Evolutionary conservation across 2,113 vertebrate species (phyloP).

Genomic region (Scytalopus superciliaris): DNA sequence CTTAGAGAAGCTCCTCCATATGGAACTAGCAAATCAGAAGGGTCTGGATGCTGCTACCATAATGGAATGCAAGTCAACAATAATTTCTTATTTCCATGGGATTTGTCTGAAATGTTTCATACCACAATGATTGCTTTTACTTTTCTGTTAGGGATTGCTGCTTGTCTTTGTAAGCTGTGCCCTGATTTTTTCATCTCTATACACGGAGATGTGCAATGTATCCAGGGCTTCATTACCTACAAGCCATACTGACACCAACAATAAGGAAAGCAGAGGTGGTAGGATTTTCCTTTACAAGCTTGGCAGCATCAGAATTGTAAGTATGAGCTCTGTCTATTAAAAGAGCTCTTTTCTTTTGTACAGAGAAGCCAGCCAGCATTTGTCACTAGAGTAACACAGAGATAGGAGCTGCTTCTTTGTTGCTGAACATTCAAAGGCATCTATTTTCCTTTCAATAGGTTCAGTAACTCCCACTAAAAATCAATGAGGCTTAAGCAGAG

Average conservation of each 20-base stretch:
- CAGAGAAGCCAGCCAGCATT: background rate
- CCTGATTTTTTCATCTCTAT: background rate
- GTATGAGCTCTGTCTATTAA: conserved; percentile 5
- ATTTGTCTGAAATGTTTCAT: background rate
- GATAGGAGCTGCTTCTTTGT: background rate
- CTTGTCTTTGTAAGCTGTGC: background rate
- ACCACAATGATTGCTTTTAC: background rate
- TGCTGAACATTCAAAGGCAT: background rate
- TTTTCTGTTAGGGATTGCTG: background rate
- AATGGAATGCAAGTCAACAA: background rate
- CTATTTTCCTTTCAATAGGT: background rate
- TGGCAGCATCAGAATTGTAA: conserved; percentile 9
- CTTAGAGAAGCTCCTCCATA: background rate
- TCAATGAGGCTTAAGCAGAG: background rate
- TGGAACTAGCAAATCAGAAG: background rate
- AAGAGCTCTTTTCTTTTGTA: background rate
- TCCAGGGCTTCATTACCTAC: background rate
- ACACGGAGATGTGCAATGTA: background rate
- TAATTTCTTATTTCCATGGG: background rate
- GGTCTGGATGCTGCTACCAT: background rate
- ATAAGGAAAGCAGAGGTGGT: background rate
- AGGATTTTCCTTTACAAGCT: conserved; percentile 20
- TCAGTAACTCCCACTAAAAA: conserved; percentile 1
- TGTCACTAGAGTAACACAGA: background rate
- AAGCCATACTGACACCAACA: background rate